A percentile compares a stretch with the other conserved stretches of the same genome.
These are phyloP conservation scores for Lasioglossum malachurum DNA, from an alignment of 2,888 invertebrate genomes.

Conservation along the genomic window DNA sequence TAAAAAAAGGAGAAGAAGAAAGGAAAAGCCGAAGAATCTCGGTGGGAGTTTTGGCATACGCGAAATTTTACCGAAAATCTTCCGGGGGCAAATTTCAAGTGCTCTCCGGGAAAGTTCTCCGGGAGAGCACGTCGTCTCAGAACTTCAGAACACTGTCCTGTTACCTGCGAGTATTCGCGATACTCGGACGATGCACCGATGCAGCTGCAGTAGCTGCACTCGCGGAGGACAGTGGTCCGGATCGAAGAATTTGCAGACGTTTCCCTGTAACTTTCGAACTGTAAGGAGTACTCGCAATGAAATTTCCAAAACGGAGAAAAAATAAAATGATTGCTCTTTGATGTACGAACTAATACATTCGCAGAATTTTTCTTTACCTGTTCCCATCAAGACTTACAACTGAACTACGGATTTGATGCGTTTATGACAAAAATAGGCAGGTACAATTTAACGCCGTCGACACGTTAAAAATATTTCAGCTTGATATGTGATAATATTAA, in stretches of 20 bases:
- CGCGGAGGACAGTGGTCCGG: not conserved
- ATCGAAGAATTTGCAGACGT: not conserved
- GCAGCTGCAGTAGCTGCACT: slow-evolving; percentile 6
- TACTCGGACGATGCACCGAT: not conserved
- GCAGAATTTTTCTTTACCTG: too few species aligned
- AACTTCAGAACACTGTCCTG: slow-evolving; percentile 20
- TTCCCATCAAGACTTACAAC: too few species aligned
- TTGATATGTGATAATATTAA: too few species aligned
- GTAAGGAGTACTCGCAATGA: not conserved
- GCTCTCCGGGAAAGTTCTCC: slow-evolving; percentile 14
- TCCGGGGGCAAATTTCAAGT: slow-evolving; percentile 25
- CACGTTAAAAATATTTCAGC: too few species aligned
- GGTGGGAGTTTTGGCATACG: not conserved
- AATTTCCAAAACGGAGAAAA: not conserved
- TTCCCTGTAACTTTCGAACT: not conserved
- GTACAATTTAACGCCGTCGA: too few species aligned
- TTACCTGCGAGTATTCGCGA: slow-evolving; percentile 4
- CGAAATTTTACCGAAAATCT: slow-evolving; percentile 3
- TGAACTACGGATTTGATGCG: too few species aligned
- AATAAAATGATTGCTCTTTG: not conserved
- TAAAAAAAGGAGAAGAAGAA: not conserved
- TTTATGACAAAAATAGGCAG: too few species aligned
- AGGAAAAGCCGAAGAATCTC: not conserved
- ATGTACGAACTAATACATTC: too few species aligned
- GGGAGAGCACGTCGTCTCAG: slow-evolving; percentile 10